A percentile compares a stretch with the other conserved stretches of the same genome.
These are phyloP conservation scores for Malaclemys terrapin DNA, from an alignment of 2,113 vertebrate species.

Conservation along the genomic window DNA sequence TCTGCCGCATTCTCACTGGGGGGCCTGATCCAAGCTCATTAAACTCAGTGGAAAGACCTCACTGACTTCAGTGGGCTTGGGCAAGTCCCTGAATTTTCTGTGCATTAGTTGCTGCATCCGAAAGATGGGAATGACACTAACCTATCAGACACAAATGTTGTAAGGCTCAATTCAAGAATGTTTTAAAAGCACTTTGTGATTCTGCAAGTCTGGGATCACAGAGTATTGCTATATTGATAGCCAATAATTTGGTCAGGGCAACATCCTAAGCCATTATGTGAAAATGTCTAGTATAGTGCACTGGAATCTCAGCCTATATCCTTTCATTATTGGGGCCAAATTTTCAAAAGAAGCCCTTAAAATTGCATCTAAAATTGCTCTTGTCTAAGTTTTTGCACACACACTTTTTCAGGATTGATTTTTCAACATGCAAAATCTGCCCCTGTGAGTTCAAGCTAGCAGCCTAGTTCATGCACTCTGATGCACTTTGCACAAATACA, in stretches of 20 bases:
- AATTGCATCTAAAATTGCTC: not conserved
- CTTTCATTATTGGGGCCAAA: not conserved
- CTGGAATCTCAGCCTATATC: not conserved
- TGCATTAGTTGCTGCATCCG: rapidly evolving
- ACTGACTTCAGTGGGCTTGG: rapidly evolving
- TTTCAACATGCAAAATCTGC: not conserved
- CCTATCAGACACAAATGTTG: not conserved
- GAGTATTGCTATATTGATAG: not conserved
- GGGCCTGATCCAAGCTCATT: not conserved
- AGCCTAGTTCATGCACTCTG: too few species aligned
- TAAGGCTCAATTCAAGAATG: not conserved
- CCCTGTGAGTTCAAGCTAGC: not conserved
- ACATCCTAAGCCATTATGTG: rapidly evolving
- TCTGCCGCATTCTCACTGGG: rapidly evolving
- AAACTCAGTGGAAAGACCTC: not conserved
- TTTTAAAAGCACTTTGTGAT: not conserved
- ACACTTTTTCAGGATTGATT: not conserved
- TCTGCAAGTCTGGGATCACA: not conserved
- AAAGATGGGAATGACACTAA: rapidly evolving
- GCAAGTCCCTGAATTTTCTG: not conserved
- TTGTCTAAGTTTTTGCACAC: not conserved
- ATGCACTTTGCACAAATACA: not conserved
- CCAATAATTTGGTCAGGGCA: not conserved
- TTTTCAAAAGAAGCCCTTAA: rapidly evolving
- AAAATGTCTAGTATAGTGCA: rapidly evolving